Evolutionary conservation across 2,797 vertebrate genomes (phyloP).

Genomic region (Mus caroli): DNA sequence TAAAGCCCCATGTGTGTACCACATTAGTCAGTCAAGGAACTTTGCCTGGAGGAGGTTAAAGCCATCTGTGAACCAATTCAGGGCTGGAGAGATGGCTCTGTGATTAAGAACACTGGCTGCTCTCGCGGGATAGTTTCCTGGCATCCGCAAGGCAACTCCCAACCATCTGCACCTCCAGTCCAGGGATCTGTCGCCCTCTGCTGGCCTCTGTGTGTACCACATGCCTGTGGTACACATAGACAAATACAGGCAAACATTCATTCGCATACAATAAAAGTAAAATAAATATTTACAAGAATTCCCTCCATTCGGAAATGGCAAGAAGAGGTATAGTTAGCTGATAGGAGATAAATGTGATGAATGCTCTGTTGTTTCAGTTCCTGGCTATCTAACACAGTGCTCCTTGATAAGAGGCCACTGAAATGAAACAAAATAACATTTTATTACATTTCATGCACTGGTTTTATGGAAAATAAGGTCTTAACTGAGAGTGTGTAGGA

Average conservation of each 20-base stretch:
- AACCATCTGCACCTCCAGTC: background rate
- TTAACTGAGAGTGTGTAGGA: constrained; percentile 18
- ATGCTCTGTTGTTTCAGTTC: background rate
- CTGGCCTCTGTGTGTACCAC: background rate
- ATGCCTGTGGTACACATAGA: background rate
- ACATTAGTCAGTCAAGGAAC: background rate
- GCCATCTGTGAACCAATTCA: background rate
- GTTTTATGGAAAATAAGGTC: constrained; percentile 29
- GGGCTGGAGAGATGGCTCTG: background rate
- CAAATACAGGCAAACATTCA: background rate
- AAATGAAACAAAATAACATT: background rate
- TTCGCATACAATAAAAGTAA: background rate
- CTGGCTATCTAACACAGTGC: background rate
- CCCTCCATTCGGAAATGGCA: background rate
- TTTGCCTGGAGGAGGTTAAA: background rate
- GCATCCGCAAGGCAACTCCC: background rate
- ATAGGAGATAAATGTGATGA: background rate
- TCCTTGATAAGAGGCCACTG: background rate
- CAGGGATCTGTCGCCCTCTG: background rate
- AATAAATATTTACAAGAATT: background rate
- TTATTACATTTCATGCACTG: background rate
- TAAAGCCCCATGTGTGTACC: background rate
- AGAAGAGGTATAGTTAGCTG: background rate
- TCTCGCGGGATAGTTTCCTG: background rate
- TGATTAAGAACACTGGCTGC: background rate